Base-by-base conservation (phyloP, 2,888 invertebrate genomes). In the Bimastos eiseni region DNA sequence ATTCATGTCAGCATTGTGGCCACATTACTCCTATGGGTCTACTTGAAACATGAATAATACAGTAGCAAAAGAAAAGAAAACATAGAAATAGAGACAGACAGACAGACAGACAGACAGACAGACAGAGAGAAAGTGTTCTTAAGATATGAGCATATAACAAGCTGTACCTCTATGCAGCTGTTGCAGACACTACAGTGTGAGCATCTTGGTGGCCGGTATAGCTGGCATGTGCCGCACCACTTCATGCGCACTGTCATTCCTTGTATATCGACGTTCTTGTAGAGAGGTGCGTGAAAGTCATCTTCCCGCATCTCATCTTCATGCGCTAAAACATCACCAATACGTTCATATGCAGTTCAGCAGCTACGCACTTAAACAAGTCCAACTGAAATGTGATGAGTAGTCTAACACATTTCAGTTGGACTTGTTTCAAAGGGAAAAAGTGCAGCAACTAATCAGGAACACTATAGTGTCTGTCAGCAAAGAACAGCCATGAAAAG, bases 161-260 rank as follows among this genome's bases (percentile, higher is more conserved):
- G 34, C 86, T 8, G 21, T 36, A 95, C 95, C 93, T 95, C 95
- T 92, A 95, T 98, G 95, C 99, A 99, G 95, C 98, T 98, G 96
- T 99, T 98, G 96, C 99, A 99, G 92, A 99, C 98, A 93, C 98
- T 98, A 96, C 99, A 99, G 96, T 99, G 99, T 92, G 98, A 98
- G 96, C 99, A 99, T 94, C 99, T 96, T 92, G 99, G 99, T 95
- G 99, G 99, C 94, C 99, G 96, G 96, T 99, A 99, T 96, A 99
- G 99, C 96, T 99, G 98, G 96, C 99, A 99, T 5, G 99, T 99
- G 93, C 98, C 98, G 96, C 99, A 99, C 99, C 99, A 99, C 96
- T 99, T 99, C 99, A 99, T 99, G 92, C 99, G 97, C 92, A 99
- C 98, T 30, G 98, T 98, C 93, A 99, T 98, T 92, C 99, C 99